These are phyloP conservation scores for Synergus gifuensis DNA, from an alignment of 2,888 invertebrate genomes.

Conservation along the genomic window DNA sequence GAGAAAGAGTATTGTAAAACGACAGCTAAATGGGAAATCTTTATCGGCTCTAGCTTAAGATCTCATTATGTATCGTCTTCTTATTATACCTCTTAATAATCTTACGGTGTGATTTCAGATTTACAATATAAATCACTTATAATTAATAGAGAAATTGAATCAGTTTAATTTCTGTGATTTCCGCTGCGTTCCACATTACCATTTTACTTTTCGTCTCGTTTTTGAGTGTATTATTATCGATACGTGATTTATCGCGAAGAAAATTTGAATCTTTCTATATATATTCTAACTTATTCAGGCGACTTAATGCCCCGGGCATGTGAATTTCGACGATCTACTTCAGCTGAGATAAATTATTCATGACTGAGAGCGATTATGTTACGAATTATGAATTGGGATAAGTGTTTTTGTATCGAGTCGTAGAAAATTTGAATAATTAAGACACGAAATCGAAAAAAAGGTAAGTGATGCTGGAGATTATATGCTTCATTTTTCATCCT, in stretches of 20 bases:
- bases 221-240: neutral
- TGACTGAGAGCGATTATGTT: constrained; percentile 23
- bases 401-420: constrained; percentile 12
- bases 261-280: constrained; percentile 23
- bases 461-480: neutral
- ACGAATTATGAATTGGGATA: constrained; percentile 11
- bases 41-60: neutral
- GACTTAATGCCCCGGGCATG: constrained; percentile 2
- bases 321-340: constrained; percentile 33
- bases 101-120: neutral
- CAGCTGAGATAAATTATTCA: constrained; percentile 24
- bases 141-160: neutral
- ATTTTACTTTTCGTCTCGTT: neutral
- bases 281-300: constrained; percentile 11
- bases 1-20: constrained; percentile 6
- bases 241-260: constrained; percentile 4
- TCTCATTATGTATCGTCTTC: neutral
- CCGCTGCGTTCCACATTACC: neutral
- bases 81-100: neutral
- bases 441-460: neutral
- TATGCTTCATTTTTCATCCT: neutral
- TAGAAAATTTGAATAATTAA: neutral
- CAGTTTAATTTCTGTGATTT: neutral
- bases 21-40: neutral
- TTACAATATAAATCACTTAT: neutral